phyloP scores from a whole-genome alignment of 2,888 invertebrate genomes.

The Apamea monoglypha region DNA sequence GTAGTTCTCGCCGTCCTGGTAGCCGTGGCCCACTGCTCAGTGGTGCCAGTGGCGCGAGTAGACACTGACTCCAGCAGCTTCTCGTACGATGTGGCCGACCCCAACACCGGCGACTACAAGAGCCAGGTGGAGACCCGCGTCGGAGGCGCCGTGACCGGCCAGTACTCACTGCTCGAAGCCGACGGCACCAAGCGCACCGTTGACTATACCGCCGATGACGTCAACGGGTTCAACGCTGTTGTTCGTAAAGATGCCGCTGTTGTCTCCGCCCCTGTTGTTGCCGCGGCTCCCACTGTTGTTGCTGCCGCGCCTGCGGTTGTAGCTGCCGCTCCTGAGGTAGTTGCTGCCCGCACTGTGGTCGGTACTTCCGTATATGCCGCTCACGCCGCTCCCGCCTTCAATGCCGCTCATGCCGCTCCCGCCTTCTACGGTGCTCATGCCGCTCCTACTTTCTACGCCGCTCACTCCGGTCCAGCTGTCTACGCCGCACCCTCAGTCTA shows the following conservation, averaged over 20 bases:
- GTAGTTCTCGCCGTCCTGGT: conserved; percentile 81
- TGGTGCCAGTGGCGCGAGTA: conserved; percentile 78
- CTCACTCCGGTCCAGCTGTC: conserved; percentile 46
- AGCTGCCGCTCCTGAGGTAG: conserved; percentile 67
- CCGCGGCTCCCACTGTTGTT: conserved; percentile 54
- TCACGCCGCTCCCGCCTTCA: conserved; percentile 48
- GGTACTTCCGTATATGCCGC: conserved; percentile 62
- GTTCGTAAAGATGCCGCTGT: conserved; percentile 87
- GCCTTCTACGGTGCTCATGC: conserved; percentile 60
- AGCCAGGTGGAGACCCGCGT: conserved; percentile 88
- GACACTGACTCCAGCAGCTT: conserved; percentile 84
- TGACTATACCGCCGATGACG: conserved; percentile 88
- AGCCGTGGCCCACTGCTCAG: conserved; percentile 80
- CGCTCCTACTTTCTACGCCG: conserved; percentile 52
- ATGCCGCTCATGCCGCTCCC: conserved; percentile 47
- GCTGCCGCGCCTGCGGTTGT: conserved; percentile 66
- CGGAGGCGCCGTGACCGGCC: conserved; percentile 87
- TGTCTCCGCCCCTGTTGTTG: conserved; percentile 71
- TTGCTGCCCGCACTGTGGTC: conserved; percentile 63
- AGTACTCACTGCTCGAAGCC: conserved; percentile 89
- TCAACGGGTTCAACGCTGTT: conserved; percentile 90
- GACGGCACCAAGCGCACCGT: conserved; percentile 90
- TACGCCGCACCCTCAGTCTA: conserved; percentile 48
- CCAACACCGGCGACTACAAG: conserved; percentile 90
- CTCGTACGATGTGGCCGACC: conserved; percentile 89